Evolutionary conservation across 2,888 invertebrate species (phyloP).

Genomic region (Ichneumoninae sp.): DNA sequence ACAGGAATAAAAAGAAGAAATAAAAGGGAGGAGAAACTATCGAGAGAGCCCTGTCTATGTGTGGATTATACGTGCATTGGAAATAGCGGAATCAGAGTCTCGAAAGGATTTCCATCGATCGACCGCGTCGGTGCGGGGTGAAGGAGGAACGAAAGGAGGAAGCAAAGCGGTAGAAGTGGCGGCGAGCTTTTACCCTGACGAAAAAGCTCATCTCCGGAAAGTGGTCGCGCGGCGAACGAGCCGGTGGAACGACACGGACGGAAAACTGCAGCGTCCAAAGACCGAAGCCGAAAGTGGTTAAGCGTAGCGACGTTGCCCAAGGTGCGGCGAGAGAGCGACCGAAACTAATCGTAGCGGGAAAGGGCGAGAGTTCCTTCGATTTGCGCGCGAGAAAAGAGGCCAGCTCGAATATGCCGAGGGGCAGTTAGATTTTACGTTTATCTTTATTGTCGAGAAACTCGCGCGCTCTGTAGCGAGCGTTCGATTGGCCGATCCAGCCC

Average conservation of each 20-base stretch:
- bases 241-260: conserved; percentile 51
- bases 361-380: conserved; percentile 39
- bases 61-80: neutral
- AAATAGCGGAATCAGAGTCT: conserved; percentile 10
- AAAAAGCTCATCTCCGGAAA: conserved; percentile 72
- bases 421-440: conserved; percentile 82
- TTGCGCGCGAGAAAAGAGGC: conserved; percentile 46
- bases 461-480: neutral
- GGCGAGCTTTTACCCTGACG: conserved; percentile 46
- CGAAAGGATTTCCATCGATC: conserved; percentile 51
- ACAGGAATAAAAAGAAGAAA: neutral
- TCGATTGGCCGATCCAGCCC: conserved; percentile 50
- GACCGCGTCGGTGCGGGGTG: neutral
- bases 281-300: conserved; percentile 22
- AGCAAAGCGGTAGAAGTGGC: conserved; percentile 31
- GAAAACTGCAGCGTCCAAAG: conserved; percentile 30
- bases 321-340: conserved; percentile 40
- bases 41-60: neutral
- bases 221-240: conserved; percentile 64
- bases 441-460: conserved; percentile 70
- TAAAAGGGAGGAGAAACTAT: neutral
- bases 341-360: conserved; percentile 33
- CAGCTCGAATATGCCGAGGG: conserved; percentile 38
- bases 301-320: conserved; percentile 23
- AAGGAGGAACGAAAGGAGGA: conserved; percentile 11